phyloP scores from a whole-genome alignment of 2,888 invertebrate species.

The Perdita meconis region DNA sequence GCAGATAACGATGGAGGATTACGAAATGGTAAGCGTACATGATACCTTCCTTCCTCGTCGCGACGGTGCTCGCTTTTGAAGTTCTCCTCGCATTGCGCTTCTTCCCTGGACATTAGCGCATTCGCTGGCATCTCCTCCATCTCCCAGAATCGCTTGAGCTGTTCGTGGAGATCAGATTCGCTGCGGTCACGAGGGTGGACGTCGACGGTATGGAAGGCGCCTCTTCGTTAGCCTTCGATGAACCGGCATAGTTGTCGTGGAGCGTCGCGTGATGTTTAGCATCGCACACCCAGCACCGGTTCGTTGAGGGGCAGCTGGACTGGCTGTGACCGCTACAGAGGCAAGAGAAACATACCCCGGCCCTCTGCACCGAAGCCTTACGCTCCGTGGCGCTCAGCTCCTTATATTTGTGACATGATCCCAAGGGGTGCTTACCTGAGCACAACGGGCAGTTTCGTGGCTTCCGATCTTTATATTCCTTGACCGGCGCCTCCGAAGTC shows the following conservation, averaged over 20 bases:
- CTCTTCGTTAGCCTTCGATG: neutral
- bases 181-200: no score
- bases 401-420: neutral
- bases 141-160: neutral
- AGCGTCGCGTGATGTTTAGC: neutral
- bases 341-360: neutral
- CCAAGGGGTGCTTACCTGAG: neutral
- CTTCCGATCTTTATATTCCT: neutral
- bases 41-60: neutral
- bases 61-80: neutral
- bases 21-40: neutral
- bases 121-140: neutral
- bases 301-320: neutral
- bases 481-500: neutral
- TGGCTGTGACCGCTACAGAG: neutral
- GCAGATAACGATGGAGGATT: neutral
- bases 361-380: neutral
- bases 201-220: no score
- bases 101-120: neutral
- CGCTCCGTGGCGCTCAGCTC: neutral
- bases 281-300: neutral
- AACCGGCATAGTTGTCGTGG: neutral
- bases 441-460: neutral
- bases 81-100: neutral
- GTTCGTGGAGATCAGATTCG: neutral